These are phyloP conservation scores for Amaurobius ferox DNA, from an alignment of 2,888 invertebrate genomes.

Conservation along the genomic window DNA sequence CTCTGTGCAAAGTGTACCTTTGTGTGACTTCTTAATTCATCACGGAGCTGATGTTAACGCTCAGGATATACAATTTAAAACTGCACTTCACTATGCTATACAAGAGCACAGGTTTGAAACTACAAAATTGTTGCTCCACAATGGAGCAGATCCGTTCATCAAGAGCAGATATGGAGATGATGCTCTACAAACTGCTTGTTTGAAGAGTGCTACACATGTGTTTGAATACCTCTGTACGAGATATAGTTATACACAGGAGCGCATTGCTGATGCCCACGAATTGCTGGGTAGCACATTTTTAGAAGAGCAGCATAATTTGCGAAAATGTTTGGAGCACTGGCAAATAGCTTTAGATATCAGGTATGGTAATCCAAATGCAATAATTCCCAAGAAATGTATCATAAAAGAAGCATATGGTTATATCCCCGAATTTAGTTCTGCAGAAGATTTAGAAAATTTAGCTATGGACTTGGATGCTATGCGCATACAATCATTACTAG, in stretches of 20 bases:
- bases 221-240: constrained; percentile 83
- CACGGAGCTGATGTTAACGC: constrained; percentile 91
- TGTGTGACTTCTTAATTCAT: constrained; percentile 87
- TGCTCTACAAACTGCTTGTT: constrained; percentile 90
- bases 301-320: constrained; percentile 89
- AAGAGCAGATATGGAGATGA: constrained; percentile 90
- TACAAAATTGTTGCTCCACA: constrained; percentile 86
- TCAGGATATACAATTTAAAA: constrained; percentile 91
- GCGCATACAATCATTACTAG: constrained; percentile 90
- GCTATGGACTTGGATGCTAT: constrained; percentile 89
- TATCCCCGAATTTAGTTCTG: constrained; percentile 85
- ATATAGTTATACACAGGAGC: constrained; percentile 82
- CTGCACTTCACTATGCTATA: constrained; percentile 95
- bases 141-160: constrained; percentile 87
- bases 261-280: constrained; percentile 90
- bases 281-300: constrained; percentile 91
- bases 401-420: constrained; percentile 81
- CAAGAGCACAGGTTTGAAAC: constrained; percentile 85
- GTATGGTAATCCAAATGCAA: constrained; percentile 74
- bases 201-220: constrained; percentile 82
- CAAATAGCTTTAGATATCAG: constrained; percentile 85
- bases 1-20: constrained; percentile 89
- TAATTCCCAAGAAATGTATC: constrained; percentile 20
- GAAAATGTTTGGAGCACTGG: constrained; percentile 86
- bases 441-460: constrained; percentile 84